A percentile compares a stretch with the other conserved stretches of the same genome.
Conservation (phyloP, 2,888 invertebrate genomes). For the Ceramica pisi region DNA sequence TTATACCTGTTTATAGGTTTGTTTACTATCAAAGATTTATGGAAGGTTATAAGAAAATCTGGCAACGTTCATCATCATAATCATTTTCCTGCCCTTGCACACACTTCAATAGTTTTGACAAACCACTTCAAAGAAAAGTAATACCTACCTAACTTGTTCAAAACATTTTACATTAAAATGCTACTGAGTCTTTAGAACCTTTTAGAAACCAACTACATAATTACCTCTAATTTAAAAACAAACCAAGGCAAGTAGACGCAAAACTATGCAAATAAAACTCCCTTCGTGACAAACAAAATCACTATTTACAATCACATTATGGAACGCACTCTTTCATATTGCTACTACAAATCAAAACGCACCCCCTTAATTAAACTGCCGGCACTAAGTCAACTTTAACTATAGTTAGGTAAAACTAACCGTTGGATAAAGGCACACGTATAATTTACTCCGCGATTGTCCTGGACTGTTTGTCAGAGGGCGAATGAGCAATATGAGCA, state of each 20-base stretch:
- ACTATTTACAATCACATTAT: constrained; percentile 74
- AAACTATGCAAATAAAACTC: constrained; percentile 45
- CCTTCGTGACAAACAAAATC: constrained; percentile 56
- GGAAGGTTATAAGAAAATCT: no score
- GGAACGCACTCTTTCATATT: constrained; percentile 76
- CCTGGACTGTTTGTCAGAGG: constrained; percentile 71
- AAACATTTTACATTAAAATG: no score
- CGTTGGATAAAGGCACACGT: constrained; percentile 79
- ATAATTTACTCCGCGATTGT: constrained; percentile 82
- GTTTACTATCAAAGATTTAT: no score
- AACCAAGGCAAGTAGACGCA: constrained; percentile 16
- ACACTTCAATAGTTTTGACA: no score
- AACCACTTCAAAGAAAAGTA: no score
- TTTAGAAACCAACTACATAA: constrained; percentile 7
- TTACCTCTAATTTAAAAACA: constrained; percentile 19
- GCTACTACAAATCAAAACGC: constrained; percentile 85
- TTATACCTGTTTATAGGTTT: no score
- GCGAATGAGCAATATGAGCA: constrained; percentile 52
- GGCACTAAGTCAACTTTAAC: constrained; percentile 86
- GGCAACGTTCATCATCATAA: no score
- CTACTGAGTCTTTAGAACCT: background rate
- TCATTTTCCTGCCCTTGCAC: no score
- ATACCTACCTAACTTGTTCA: no score
- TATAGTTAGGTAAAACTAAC: constrained; percentile 78
- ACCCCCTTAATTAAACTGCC: constrained; percentile 88